These are phyloP conservation scores for Dexiosoma caninum DNA, from an alignment of 2,888 invertebrate genomes.

Conservation along the genomic window DNA sequence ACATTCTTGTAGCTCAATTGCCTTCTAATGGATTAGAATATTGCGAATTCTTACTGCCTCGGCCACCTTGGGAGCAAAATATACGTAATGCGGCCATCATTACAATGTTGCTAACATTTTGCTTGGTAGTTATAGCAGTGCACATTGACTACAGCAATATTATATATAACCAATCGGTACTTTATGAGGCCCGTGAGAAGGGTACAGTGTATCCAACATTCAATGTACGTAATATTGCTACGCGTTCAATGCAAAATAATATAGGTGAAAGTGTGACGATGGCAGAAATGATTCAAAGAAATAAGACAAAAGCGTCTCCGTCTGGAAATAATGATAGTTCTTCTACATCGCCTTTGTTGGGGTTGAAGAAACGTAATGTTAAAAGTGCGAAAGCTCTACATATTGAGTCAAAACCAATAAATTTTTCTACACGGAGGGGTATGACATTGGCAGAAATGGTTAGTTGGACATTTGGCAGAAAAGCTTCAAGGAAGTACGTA, in stretches of 20 bases:
- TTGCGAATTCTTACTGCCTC: constrained; percentile 83
- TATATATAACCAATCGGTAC: constrained; percentile 78
- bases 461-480: constrained; percentile 60
- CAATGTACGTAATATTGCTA: constrained; percentile 80
- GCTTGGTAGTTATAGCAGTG: constrained; percentile 83
- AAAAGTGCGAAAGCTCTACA: constrained; percentile 35
- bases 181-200: constrained; percentile 79
- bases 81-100: constrained; percentile 83
- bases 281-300: constrained; percentile 48
- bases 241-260: constrained; percentile 41
- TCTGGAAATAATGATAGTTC: constrained; percentile 20
- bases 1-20: constrained; percentile 83
- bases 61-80: constrained; percentile 87
- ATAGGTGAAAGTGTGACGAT: constrained; percentile 10
- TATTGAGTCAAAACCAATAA: constrained; percentile 13
- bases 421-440: neutral
- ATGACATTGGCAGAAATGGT: constrained; percentile 59
- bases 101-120: constrained; percentile 81
- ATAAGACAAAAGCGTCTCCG: constrained; percentile 1
- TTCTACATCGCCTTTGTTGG: neutral
- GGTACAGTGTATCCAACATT: constrained; percentile 81
- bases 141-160: constrained; percentile 86
- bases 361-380: constrained; percentile 57
- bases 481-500: constrained; percentile 26
- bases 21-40: constrained; percentile 82